These are phyloP conservation scores for Styela plicata DNA, from an alignment of 23 tunicate species.

Conservation along the genomic window DNA sequence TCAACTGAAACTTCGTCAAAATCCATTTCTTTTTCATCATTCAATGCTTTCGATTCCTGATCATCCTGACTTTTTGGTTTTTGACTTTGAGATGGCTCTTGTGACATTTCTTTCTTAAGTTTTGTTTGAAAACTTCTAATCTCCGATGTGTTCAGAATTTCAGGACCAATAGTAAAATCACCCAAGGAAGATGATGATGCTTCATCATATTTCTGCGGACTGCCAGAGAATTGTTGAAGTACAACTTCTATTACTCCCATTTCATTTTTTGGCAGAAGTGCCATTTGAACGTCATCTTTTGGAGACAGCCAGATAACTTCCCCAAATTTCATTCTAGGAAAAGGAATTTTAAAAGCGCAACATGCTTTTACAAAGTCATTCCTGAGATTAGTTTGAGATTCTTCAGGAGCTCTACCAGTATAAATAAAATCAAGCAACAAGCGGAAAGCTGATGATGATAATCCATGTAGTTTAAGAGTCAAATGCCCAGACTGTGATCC, in stretches of 20 bases:
- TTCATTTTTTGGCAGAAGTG: slow-evolving; percentile 6
- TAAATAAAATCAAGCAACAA: slow-evolving; percentile 11
- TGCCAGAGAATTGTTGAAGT: neutral
- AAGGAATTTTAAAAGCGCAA: neutral
- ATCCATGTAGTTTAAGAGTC: slow-evolving; percentile 9
- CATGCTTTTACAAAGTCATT: slow-evolving; percentile 19
- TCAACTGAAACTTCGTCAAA: too few species aligned
- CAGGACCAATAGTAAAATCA: neutral
- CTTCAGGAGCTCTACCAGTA: slow-evolving; percentile 10
- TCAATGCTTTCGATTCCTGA: neutral
- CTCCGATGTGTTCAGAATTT: neutral
- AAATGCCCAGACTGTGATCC: neutral
- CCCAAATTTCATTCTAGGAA: neutral
- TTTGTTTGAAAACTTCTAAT: neutral
- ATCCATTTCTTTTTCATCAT: too few species aligned
- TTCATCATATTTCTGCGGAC: neutral
- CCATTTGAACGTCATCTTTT: slow-evolving; percentile 4
- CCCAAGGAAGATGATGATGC: neutral
- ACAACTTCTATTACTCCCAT: slow-evolving; percentile 7
- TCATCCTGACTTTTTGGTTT: neutral
- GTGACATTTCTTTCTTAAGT: neutral
- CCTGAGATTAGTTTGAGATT: neutral
- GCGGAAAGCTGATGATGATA: neutral
- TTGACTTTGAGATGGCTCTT: too few species aligned
- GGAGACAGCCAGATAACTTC: neutral